Evolutionary conservation across 2,888 invertebrate species (phyloP).

Genomic region (Allophyes oxyacanthae): DNA sequence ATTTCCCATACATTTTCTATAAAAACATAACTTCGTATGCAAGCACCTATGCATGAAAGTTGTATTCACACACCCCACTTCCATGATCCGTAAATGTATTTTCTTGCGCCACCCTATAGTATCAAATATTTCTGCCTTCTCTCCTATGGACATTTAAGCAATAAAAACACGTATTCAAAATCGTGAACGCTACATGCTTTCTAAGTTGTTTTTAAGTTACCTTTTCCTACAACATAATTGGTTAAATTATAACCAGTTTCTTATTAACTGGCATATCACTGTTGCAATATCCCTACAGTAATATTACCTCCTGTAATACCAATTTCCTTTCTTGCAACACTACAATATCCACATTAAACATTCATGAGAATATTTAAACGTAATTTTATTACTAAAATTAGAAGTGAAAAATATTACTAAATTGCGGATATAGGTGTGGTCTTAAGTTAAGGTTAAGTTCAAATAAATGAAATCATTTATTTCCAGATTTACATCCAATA

Average conservation of each 20-base stretch:
- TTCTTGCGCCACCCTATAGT: too few relatives aligned
- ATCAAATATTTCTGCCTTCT: too few relatives aligned
- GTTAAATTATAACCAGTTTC: constrained; percentile 52
- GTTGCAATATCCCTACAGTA: constrained; percentile 58
- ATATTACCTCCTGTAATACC: constrained; percentile 50
- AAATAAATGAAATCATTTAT: too few relatives aligned
- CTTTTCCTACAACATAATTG: constrained; percentile 48
- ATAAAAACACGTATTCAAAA: constrained; percentile 11
- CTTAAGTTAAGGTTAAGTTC: too few relatives aligned
- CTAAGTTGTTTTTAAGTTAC: constrained; percentile 30
- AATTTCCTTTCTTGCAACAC: constrained; percentile 65
- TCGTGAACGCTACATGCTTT: constrained; percentile 29
- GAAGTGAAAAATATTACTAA: constrained; percentile 1
- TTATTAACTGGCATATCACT: constrained; percentile 39
- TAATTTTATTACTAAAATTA: constrained; percentile 14
- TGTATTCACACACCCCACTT: too few relatives aligned
- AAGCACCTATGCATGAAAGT: too few relatives aligned
- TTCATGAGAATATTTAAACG: constrained; percentile 28
- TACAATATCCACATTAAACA: constrained; percentile 32
- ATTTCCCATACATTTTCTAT: too few relatives aligned
- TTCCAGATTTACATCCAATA: too few relatives aligned
- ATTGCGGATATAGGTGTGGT: not conserved
- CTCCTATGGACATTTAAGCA: too few relatives aligned
- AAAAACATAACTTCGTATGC: too few relatives aligned
- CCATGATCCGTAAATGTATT: too few relatives aligned